Evolutionary conservation across 2,113 vertebrate genomes (phyloP).

Genomic region (Rhombomys opimus): DNA sequence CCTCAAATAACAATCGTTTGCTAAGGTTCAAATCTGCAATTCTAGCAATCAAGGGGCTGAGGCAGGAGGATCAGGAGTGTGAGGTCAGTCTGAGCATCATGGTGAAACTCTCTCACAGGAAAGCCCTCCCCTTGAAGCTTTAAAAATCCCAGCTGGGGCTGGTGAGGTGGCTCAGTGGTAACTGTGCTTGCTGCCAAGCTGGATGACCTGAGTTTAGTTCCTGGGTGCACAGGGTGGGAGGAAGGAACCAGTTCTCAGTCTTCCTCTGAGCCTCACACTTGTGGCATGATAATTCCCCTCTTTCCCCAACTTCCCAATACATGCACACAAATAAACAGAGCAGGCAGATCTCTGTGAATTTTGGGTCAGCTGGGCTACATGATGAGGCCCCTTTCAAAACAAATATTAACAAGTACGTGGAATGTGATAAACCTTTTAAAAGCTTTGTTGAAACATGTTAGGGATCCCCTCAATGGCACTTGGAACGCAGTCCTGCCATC

Average conservation of each 20-base stretch:
- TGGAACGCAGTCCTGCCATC: not conserved
- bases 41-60: not conserved
- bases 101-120: not conserved
- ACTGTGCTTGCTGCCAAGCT: not conserved
- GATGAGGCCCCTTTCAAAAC: not conserved
- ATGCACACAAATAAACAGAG: not conserved
- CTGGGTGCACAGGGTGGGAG: not conserved
- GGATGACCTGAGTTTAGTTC: not conserved
- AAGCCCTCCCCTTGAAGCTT: not conserved
- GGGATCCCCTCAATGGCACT: not conserved
- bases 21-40: not conserved
- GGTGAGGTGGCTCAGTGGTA: too few relatives aligned
- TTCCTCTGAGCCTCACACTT: not conserved
- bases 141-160: not conserved
- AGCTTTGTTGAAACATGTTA: too few relatives aligned
- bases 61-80: not conserved
- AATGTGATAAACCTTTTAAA: not conserved
- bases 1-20: not conserved
- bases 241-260: not conserved
- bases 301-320: not conserved
- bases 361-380: not conserved
- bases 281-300: not conserved
- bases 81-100: not conserved
- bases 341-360: not conserved
- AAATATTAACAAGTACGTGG: not conserved